Base-by-base conservation (phyloP, 2,888 invertebrate species). In the Tenodera sinensis region DNA sequence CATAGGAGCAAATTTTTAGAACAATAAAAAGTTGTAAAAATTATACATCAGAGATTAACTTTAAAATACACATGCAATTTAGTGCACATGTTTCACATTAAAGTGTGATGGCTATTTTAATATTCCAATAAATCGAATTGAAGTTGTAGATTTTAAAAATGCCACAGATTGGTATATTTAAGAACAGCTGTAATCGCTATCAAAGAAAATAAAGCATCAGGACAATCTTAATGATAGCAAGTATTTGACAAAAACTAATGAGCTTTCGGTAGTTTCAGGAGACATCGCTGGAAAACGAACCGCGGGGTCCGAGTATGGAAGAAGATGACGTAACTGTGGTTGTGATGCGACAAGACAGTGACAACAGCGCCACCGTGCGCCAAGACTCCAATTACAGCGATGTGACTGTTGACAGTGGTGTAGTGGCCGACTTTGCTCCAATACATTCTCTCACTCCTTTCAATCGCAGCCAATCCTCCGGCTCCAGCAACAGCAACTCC, bases 301-400 rank as follows among this genome's bases (percentile, higher is more conserved):
- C 83, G 3, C 86, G 54, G 54, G n/a, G 20, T 34, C 20, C 54
- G 0, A 71, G 54, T 71, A 25, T 71, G 20, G 54, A 71, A 20
- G 20, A 42, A 47, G 82, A 87, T 25, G 88, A 25, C 12, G 81
- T 71, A 9, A 88, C 34, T 1, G 86, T 28, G 8, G 28, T 83
- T 27, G 47, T 84, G 15, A n/a, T 25, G 7, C 88, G 89, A 12
- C 90, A 90, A 71, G 90, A 90, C 83, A 88, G 89, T 0, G 30
- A 28, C 4, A 85, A 81, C 83, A 88, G 89, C 30, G 27, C 89
- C 27, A 88, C 91, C 89, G 88, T 89, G 90, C 91, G 91, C 42
- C 92, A 91, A 87, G 92, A 91, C 91, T 92, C 91, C 27, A 92
- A 91, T 91, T 92, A 91, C 90, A 92, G 91, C 90, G 92, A 91